phyloP scores from a whole-genome alignment of 2,113 vertebrate species.

The Dunckerocampus dactyliophorus region DNA sequence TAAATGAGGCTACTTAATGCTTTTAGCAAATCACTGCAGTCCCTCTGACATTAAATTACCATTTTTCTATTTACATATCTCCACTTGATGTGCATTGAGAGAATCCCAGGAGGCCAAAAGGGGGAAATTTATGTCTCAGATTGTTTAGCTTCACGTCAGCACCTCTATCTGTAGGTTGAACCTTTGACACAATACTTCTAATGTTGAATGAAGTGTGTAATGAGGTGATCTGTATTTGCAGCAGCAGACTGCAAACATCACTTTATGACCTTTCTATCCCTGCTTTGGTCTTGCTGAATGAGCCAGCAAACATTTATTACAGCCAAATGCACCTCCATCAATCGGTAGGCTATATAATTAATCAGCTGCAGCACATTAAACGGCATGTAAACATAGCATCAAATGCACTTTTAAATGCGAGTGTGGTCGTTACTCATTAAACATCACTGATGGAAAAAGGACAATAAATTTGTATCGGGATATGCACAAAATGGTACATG shows the following conservation, averaged over 20 bases:
- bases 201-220: neutral
- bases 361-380: neutral
- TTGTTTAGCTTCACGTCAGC: neutral
- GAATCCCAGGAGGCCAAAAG: no score
- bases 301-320: neutral
- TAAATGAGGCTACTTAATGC: constrained; percentile 25
- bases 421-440: neutral
- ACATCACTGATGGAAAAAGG: neutral
- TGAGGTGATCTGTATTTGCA: neutral
- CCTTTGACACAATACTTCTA: neutral
- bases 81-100: neutral
- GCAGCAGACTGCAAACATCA: neutral
- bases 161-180: neutral
- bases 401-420: neutral
- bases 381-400: neutral
- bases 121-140: neutral
- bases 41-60: neutral
- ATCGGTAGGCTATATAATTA: neutral
- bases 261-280: neutral
- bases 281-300: neutral
- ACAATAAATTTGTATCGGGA: neutral
- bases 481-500: neutral
- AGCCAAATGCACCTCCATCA: neutral
- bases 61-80: neutral
- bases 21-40: constrained; percentile 11